A percentile compares a stretch with the other conserved stretches of the same genome.
phyloP scores from a whole-genome alignment of 2,888 invertebrate species.

The Pachliopta kotzebuea region DNA sequence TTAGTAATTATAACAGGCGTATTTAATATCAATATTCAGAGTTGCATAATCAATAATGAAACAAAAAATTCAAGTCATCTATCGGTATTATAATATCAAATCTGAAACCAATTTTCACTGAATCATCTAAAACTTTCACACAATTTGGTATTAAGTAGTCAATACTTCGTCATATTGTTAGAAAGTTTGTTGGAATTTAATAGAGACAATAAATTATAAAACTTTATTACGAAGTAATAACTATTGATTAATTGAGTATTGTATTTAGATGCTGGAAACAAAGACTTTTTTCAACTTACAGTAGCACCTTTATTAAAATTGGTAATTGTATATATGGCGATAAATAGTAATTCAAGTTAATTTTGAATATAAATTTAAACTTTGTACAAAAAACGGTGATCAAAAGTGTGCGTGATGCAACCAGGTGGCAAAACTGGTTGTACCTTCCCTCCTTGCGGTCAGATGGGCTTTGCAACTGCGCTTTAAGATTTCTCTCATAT shows the following conservation, averaged over 20 bases:
- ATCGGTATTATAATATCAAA: not conserved
- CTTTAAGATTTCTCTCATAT: conserved; percentile 44
- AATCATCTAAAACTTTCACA: conserved; percentile 4
- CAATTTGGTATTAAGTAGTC: conserved; percentile 7
- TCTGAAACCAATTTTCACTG: not conserved
- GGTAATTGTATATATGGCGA: too few species aligned
- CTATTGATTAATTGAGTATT: not conserved
- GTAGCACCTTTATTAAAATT: not conserved
- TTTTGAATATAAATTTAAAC: not conserved
- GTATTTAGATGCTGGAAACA: not conserved
- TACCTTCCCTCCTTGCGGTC: conserved; percentile 50
- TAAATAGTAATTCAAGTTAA: too few species aligned
- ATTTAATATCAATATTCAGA: too few species aligned
- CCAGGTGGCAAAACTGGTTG: conserved; percentile 70
- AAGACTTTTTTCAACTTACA: not conserved
- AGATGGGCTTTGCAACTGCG: conserved; percentile 52
- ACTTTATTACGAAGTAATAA: not conserved
- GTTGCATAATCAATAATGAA: too few species aligned
- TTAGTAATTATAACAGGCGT: not conserved
- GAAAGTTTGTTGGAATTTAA: conserved; percentile 3
- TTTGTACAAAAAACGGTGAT: conserved; percentile 1
- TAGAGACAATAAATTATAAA: conserved; percentile 1
- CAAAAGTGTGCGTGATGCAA: conserved; percentile 38
- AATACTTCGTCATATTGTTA: conserved; percentile 1
- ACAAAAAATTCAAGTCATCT: not conserved